Evolutionary conservation across 92 coral and sea anemone genomes (phyloP), one percentile per base, ranked within the genome.

Genomic region (Epizoanthus stellaris): DNA sequence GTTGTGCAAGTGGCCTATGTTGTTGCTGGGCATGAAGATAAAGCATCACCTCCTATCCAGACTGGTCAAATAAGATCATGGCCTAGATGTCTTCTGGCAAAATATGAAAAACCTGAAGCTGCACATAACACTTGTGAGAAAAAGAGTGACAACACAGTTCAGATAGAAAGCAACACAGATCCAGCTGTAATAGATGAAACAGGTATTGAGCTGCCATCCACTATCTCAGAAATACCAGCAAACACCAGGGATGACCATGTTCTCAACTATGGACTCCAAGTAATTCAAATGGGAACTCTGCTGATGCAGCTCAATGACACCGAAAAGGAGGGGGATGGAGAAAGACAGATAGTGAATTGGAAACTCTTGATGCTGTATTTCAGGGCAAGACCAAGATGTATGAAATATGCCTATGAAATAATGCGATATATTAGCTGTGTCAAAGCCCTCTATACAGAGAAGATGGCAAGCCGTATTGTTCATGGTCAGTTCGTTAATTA

Each of bases 261-360:
- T 3, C 68, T 89, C 57, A 89, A 92, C 77, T 92, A 87, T 62
- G 88, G 93, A 23, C 25, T 23, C 25, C 25, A 23, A 23, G 25
- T 23, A 23, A 23, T 23, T 23, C 25, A 23, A 23, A 34, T 92
- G 47, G 95, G 95, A 1, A 53, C 62, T 23, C n/a, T 89, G 10
- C 72, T 89, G n/a, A 90, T 89, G 91, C 95, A 92, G 47, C 81
- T 92, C 14, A 86, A 92, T 75, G 95, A 92, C 63, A 92, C 95
- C 3, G 93, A 87, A 42, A 65, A 75, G 61, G 93, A 92, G 58
- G 91, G 93, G 1, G 95, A 90, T 92, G 93, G 95, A 1, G 58
- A 83, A 49, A 23, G 93, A 4, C 80, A 75, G 21, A 9, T 89
- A 9, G 84, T 85, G 57, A 92, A 89, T 66, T 81, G 75, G 71